Conservation (phyloP, 2,888 invertebrate genomes). For the Scrobipalpa costella region DNA sequence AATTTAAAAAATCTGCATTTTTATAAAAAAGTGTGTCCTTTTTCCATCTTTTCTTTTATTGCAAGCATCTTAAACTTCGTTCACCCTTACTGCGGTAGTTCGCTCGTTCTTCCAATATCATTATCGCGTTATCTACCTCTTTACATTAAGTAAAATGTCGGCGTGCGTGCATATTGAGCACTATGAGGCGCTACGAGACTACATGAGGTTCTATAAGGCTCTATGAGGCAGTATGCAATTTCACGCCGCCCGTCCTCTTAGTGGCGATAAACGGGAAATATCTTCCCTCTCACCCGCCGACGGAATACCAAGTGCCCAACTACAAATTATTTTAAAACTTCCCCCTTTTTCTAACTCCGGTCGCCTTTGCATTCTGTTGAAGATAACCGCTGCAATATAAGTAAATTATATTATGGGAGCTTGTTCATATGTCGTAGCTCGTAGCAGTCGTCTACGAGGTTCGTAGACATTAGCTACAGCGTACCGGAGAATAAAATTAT, state of each 20-base stretch:
- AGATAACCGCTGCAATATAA: slow-evolving; percentile 17
- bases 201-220: slow-evolving; percentile 47
- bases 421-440: slow-evolving; percentile 8
- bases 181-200: slow-evolving; percentile 53
- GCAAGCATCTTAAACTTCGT: neutral
- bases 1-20: neutral
- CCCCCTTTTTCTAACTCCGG: slow-evolving; percentile 30
- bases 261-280: slow-evolving; percentile 75
- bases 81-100: neutral
- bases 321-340: slow-evolving; percentile 62
- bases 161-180: slow-evolving; percentile 53
- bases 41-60: neutral
- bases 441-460: slow-evolving; percentile 3
- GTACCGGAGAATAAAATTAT: neutral
- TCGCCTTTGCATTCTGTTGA: slow-evolving; percentile 21
- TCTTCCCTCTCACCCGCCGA: slow-evolving; percentile 44
- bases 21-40: too few relatives aligned
- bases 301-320: slow-evolving; percentile 68
- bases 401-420: slow-evolving; percentile 15
- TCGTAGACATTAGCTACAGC: slow-evolving; percentile 5
- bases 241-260: slow-evolving; percentile 57
- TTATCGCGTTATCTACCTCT: slow-evolving; percentile 37
- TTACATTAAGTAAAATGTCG: slow-evolving; percentile 44
- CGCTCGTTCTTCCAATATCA: slow-evolving; percentile 33
- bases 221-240: slow-evolving; percentile 53